Base-by-base conservation (phyloP, 2,888 invertebrate species). In the Heliconius erato region DNA sequence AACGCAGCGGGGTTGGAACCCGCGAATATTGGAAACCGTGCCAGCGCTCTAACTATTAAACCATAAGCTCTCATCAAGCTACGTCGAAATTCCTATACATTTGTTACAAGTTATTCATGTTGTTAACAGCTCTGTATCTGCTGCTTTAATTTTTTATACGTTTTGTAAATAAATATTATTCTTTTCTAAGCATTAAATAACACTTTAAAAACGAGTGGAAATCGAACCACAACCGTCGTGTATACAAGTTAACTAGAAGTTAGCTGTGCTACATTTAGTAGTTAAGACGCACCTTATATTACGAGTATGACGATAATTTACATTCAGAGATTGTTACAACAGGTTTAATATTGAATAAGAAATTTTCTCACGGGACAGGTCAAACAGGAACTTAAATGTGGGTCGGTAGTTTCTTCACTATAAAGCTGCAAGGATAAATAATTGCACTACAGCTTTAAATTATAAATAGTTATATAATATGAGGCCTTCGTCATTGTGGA, bases 281-380 rank as follows among this genome's bases (percentile, higher is more conserved):
- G 44, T 44, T 14, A 40, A 9, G 44, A 26, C 72, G 44, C 72
- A 72, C 72, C 72, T 26, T 49, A 26, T 72, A 49, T 44, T 26
- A 26, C 16, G 16, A 16, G 72, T 72, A 72, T 26, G 72, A 72
- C 67, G 54, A 79, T 79, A 81, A 79, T 71, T 81, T 77, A 77
- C 49, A 81, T 79, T 72, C 54, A 81, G 79, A 65, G 79, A 78
- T 71, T 82, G 67, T 69, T 74, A 65, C 63, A 76, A 83, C 81
- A 77, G 79, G 72, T 83, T 79, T 83, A 81, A 35, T 80, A 81
- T 82, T 81, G 74, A 65, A 71, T 76, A 65, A 77, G 65, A 82
- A 76, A 79, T 77, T 28, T 83, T 83, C 83, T 82, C 83, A 81
- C 83, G 83, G 44, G 44, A 26, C 63, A 59, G 49, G 19, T 77